Evolutionary conservation across 2,797 vertebrate genomes (phyloP).

Genomic region (Loris lydekkerianus): DNA sequence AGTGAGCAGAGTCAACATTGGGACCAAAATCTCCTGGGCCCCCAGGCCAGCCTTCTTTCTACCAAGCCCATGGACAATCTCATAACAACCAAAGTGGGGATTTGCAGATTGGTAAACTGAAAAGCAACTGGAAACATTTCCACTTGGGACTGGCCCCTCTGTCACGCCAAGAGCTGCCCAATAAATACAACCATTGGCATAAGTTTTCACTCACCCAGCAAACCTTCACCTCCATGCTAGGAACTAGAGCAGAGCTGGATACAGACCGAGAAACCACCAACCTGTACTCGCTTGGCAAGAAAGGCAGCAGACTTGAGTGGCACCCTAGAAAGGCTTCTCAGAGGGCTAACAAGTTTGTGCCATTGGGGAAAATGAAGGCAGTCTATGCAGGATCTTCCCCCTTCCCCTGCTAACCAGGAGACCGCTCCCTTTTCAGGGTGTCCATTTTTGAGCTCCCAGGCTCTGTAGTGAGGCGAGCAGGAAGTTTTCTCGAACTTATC

Average conservation of each 20-base stretch:
- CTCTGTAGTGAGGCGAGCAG: background rate
- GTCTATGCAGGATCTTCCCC: background rate
- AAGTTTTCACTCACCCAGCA: background rate
- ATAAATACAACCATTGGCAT: background rate
- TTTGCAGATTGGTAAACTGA: background rate
- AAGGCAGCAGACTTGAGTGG: background rate
- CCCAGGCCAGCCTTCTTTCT: background rate
- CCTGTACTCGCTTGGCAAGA: rapidly evolving
- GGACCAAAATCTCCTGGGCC: background rate
- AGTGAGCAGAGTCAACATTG: background rate
- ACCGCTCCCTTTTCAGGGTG: background rate
- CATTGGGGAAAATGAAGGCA: background rate
- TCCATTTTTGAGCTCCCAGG: background rate
- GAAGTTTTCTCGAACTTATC: background rate
- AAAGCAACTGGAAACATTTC: background rate
- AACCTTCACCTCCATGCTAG: background rate
- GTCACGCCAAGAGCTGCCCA: background rate
- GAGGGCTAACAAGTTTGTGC: background rate
- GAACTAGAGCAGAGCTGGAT: background rate
- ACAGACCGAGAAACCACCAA: background rate
- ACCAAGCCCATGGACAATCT: background rate
- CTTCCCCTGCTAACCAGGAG: background rate
- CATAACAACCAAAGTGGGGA: background rate
- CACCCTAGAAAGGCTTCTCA: background rate
- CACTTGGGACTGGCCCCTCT: background rate